Percentiles rank a stretch among this genome's conserved stretches.
Conservation (phyloP, 1,140 invertebrate genomes). For the Procambarus clarkii region DNA sequence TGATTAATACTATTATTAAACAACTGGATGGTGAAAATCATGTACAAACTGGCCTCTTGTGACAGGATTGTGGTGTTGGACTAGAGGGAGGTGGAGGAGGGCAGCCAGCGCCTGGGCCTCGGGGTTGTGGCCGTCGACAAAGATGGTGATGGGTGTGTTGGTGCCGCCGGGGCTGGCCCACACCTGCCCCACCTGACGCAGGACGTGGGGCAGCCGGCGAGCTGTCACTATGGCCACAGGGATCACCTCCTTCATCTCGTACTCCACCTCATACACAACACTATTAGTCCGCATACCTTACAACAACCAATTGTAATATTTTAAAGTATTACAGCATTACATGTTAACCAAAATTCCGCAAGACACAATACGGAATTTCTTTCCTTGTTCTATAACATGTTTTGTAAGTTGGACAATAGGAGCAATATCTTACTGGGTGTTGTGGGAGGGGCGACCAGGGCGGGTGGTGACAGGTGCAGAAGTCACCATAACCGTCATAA, state of each 20-base stretch:
- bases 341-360: too few relatives aligned
- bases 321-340: too few relatives aligned
- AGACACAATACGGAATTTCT: too few relatives aligned
- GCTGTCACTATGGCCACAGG: conserved; percentile 65
- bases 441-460: conserved; percentile 18
- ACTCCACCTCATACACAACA: not conserved
- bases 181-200: conserved; percentile 75
- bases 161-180: conserved; percentile 76
- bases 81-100: conserved; percentile 33
- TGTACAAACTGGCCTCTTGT: not conserved
- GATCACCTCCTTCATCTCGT: conserved; percentile 26
- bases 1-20: too few relatives aligned
- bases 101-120: conserved; percentile 41
- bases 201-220: conserved; percentile 40
- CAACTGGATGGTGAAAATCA: too few relatives aligned
- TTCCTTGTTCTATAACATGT: too few relatives aligned
- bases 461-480: conserved; percentile 49
- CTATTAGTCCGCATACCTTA: too few relatives aligned
- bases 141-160: conserved; percentile 79
- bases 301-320: too few relatives aligned
- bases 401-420: too few relatives aligned
- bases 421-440: not conserved
- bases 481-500: conserved; percentile 62
- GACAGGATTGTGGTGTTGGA: conserved; percentile 21
- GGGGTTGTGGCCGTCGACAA: conserved; percentile 77